Conservation (phyloP, 2,888 invertebrate species). For the Hoplodrina ambigua region DNA sequence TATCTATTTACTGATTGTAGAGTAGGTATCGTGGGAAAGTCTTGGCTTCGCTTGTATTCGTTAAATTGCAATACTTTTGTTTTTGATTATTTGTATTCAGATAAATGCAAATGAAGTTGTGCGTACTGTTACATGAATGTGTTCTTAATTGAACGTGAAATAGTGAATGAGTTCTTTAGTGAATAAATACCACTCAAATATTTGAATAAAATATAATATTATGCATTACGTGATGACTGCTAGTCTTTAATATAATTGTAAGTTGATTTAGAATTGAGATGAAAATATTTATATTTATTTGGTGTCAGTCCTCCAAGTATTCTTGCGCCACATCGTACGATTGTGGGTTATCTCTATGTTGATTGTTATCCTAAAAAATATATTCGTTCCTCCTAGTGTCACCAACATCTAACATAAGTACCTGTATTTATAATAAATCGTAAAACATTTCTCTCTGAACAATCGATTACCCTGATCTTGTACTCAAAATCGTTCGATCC, state of each 20-base stretch:
- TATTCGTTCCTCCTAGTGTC: too few relatives aligned
- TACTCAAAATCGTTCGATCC: constrained; percentile 15
- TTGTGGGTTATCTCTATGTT: too few relatives aligned
- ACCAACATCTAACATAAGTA: not conserved
- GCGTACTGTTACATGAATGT: constrained; percentile 59
- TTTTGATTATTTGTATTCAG: constrained; percentile 66
- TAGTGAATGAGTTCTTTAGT: constrained; percentile 24
- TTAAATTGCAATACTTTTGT: constrained; percentile 60
- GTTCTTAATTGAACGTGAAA: constrained; percentile 55
- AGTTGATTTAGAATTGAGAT: not conserved
- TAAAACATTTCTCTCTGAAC: not conserved
- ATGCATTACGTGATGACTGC: not conserved
- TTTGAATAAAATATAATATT: too few relatives aligned
- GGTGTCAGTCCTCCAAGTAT: too few relatives aligned
- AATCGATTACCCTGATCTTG: not conserved
- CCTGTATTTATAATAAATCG: not conserved
- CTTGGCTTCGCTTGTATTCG: constrained; percentile 72
- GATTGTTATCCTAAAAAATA: too few relatives aligned
- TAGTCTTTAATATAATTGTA: too few relatives aligned
- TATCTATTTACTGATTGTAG: constrained; percentile 53
- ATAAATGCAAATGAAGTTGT: constrained; percentile 66
- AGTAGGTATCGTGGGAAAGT: constrained; percentile 70
- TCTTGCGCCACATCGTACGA: too few relatives aligned
- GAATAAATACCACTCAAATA: not conserved
- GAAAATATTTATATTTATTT: too few relatives aligned